Base-by-base conservation (phyloP, 2,113 vertebrate species). In the Psettodes erumei region DNA sequence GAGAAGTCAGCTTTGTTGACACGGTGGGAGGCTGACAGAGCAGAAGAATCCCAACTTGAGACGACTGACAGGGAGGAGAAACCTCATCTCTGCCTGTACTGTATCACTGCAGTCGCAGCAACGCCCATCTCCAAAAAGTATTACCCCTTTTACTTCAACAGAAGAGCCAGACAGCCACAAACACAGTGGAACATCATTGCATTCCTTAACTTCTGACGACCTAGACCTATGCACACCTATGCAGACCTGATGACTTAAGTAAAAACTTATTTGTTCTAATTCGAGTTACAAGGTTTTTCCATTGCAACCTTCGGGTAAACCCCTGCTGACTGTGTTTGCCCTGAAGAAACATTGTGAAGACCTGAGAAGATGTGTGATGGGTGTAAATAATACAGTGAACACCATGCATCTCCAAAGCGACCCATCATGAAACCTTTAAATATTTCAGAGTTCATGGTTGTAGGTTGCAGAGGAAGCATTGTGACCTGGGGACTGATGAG, bases 1-100 rank as follows among this genome's bases (percentile, higher is more conserved):
- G 72, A 86, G 76, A 71, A 86, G 71, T 51, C 48, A 64, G 55
- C 78, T 92, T 77, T 81, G 74, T 86, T 87, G 59, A 42, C 86
- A 25, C 86, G 75, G 85, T 76, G 33, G 79, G 83, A 35, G 79
- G 77, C 61, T 62, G 86, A 83, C 70, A 81, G 67, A 67, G 75
- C 53, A 55, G 1, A 86, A 40, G 66, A 56, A 77, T 71, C 58
- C 59, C 64, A 77, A 37, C 40, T 19, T 13, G 60, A 65, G 61
- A 43, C 10, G 58, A 45, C 53, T 77, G 82, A 74, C 75, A 54
- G 43, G 65, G 77, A 38, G 74, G 50, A 79, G 75, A 75, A 77
- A 58, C 27, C 79, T 85, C 64, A 40, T 47, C 81, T 76, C 27
- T 59, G 68, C 71, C 56, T 68, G 30, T 19, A 40, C 27, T 51